These are phyloP conservation scores for Isoperla grammatica DNA, from an alignment of 2,888 invertebrate species.

Conservation along the genomic window DNA sequence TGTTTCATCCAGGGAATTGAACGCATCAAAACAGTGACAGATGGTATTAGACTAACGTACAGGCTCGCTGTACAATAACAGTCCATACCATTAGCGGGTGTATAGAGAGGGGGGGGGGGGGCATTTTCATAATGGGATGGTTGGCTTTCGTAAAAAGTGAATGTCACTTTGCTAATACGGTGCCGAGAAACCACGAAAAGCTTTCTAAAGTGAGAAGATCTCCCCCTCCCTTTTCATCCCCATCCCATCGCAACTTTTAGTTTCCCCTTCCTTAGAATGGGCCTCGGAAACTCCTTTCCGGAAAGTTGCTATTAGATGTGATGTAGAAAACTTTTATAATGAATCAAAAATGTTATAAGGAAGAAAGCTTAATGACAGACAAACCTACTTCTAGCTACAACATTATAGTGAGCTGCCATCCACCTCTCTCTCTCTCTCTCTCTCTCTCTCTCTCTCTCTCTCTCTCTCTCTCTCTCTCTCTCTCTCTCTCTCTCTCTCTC, in stretches of 20 bases:
- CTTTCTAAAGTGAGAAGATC: constrained; percentile 17
- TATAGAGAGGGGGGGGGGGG: neutral
- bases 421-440: no score
- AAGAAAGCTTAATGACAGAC: no score
- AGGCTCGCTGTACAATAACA: neutral
- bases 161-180: constrained; percentile 1
- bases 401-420: no score
- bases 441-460: no score
- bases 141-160: neutral
- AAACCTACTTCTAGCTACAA: no score
- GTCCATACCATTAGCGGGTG: neutral
- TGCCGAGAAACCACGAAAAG: constrained; percentile 22
- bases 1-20: no score
- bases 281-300: neutral
- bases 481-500: no score
- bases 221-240: neutral
- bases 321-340: no score
- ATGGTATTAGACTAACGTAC: neutral
- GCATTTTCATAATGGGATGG: neutral
- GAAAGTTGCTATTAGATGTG: neutral
- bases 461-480: no score
- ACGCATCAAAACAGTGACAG: neutral
- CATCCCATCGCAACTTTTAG: neutral
- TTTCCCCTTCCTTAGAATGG: no score
- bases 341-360: no score